Evolutionary conservation across 1,140 invertebrate species (phyloP).

Genomic region (Apis laboriosa): DNA sequence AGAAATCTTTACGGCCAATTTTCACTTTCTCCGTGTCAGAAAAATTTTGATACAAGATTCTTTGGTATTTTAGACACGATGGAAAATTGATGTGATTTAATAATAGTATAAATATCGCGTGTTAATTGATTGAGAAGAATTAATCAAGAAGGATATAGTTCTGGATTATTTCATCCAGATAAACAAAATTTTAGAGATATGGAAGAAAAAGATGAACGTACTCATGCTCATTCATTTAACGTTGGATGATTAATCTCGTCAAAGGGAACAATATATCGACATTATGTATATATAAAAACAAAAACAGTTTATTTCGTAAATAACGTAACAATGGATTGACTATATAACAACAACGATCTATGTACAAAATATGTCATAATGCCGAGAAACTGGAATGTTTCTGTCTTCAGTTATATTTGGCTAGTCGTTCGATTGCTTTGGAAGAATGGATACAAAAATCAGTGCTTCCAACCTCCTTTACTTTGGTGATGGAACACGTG

Average conservation of each 20-base stretch:
- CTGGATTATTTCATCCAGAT: not conserved
- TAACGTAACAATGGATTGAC: conserved; percentile 27
- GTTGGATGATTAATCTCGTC: too few relatives aligned
- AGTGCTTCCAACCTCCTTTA: conserved; percentile 74
- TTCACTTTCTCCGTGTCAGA: not conserved
- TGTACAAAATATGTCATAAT: conserved; percentile 47
- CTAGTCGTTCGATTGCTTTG: conserved; percentile 15
- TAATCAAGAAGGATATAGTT: too few relatives aligned
- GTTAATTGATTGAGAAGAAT: too few relatives aligned
- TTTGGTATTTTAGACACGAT: not conserved
- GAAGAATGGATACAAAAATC: not conserved
- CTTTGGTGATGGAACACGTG: conserved; percentile 88
- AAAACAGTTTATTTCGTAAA: conserved; percentile 53
- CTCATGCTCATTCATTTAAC: too few relatives aligned
- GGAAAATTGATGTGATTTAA: too few relatives aligned
- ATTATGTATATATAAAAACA: not conserved
- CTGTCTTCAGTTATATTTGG: conserved; percentile 37
- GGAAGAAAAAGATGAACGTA: too few relatives aligned
- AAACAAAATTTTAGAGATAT: too few relatives aligned
- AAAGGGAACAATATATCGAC: not conserved
- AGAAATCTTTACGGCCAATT: not conserved
- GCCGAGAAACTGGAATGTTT: conserved; percentile 10
- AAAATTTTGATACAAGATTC: too few relatives aligned
- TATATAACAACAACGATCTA: conserved; percentile 42
- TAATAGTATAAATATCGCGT: too few relatives aligned